Evolutionary conservation across 2,888 invertebrate genomes (phyloP), one percentile per base, ranked within the genome.

Genomic region (Polyploca ridens): DNA sequence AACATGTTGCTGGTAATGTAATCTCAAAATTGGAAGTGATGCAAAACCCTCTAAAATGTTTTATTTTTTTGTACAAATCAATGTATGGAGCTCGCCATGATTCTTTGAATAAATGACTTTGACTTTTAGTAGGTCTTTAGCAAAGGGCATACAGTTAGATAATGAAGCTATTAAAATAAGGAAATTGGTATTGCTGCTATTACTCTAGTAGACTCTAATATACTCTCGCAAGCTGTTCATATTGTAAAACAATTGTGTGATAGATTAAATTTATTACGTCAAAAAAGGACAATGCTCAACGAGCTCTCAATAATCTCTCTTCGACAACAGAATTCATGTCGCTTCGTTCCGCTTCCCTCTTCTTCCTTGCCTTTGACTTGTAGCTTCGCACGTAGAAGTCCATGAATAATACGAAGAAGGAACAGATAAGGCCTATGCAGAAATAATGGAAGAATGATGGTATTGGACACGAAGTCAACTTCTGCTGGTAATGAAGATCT

Each of bases 341-440:
- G n/a, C 64, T 66, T n/a, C 73, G 62, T 62, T 68, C 67, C 3
- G 44, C 46, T 63, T 68, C 63, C 7, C 69, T 65, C 46, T 46
- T 72, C 69, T 79, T 82, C n/a, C 65, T 69, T 49, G 67, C 76
- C 63, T 79, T 83, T 5, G 63, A 66, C 1, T 73, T 81, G 65
- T 94, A 94, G 67, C 85, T 93, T 57, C 76, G 79, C 63, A 90
- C 70, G 74, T 96, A 96, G 84, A 96, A 96, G 64, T 95, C 95
- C 71, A 95, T 90, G 78, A 96, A 96, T 6, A 96, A 91, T 64
- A 95, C 92, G 57, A 96, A 93, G 84, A 96, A 96, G 0, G 96
- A 91, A 0, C 84, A 76, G 1, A 96, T 94, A 73, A 95, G 94
- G 11, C 91, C 77, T 35, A 93, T 78, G 69, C 96, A 95, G 83